Base-by-base conservation (phyloP, 92 coral and sea anemone species). In the Epizoanthus rinbou region DNA sequence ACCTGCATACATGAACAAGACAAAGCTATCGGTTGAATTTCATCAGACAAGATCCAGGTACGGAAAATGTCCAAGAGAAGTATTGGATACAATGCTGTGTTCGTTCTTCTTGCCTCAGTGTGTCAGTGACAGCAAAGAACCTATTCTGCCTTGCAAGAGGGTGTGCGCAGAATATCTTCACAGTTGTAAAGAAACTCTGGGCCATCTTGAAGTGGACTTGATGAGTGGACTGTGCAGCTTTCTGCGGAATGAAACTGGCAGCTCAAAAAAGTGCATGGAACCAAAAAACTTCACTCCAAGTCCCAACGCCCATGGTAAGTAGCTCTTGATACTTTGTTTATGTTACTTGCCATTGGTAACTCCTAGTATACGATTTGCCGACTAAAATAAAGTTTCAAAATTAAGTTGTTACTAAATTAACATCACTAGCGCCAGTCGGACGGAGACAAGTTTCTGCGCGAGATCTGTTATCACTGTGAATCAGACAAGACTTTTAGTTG, bases 81-180 rank as follows among this genome's bases (percentile, higher is more conserved):
- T 17, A 3, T 16, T 63, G 13, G 71, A 78, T 6, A 78, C 47
- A 22, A 78, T 78, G 82, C 7, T 62, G 0, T 78, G 82, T 8
- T 60, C 82, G 1, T 63, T 78, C 13, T 78, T 37, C 21, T 57
- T 59, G 41, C 82, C 82, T 3, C 82, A 60, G 23, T 78, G 82
- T 59, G 24, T 41, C 11, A 22, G 18, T 3, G 50, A 78, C 15
- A 78, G 19, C 7, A 21, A 39, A 3, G 13, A 63, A 0, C 58
- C 58, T 21, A 10, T 78, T 2, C 66, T 78, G 19, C 82, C 82
- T 3, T 78, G 82, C 37, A 78, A 23, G 52, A 22, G 71, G 62
- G 82, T 78, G 15, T 78, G 82, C 2, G 70, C 82, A 2, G 82
- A 78, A 25, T 78, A 39, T n/a, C 66, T 78, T 15, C 25, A 78